Percentiles rank a stretch among this genome's conserved stretches.
phyloP scores from a whole-genome alignment of 2,797 vertebrate species.

The Manis javanica region DNA sequence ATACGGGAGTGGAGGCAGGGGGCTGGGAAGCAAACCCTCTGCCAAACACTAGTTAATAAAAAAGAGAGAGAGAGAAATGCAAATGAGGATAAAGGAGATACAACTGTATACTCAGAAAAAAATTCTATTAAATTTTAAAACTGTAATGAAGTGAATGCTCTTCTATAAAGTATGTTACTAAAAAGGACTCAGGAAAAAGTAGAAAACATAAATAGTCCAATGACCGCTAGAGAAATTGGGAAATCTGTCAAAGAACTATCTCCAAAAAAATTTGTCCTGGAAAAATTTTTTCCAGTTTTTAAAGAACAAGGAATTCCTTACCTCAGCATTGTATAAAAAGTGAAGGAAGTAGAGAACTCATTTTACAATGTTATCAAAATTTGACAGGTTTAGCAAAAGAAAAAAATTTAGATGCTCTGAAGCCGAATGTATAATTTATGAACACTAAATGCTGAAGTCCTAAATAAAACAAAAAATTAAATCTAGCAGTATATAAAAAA shows the following conservation, averaged over 20 bases:
- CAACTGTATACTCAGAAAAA: neutral
- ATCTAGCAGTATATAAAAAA: neutral
- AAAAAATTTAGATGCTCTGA: neutral
- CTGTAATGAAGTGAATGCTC: neutral
- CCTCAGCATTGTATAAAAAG: neutral
- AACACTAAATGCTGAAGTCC: neutral
- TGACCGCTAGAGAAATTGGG: neutral
- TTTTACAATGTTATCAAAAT: conserved; percentile 18
- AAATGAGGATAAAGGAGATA: neutral
- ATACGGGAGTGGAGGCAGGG: neutral
- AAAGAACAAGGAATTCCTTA: neutral
- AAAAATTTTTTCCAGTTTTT: conserved; percentile 32
- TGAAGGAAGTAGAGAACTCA: neutral
- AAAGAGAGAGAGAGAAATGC: neutral
- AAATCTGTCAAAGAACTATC: neutral
- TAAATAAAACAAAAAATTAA: conserved; percentile 31
- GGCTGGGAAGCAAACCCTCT: neutral
- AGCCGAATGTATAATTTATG: neutral
- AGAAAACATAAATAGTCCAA: conserved; percentile 5
- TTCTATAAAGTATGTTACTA: conserved; percentile 2
- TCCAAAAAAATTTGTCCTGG: neutral
- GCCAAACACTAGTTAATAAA: neutral
- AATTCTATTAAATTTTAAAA: neutral
- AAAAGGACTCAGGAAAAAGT: conserved; percentile 31
- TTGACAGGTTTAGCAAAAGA: neutral